Conservation (phyloP, 2,797 vertebrate genomes). For the Fundulus diaphanus region DNA sequence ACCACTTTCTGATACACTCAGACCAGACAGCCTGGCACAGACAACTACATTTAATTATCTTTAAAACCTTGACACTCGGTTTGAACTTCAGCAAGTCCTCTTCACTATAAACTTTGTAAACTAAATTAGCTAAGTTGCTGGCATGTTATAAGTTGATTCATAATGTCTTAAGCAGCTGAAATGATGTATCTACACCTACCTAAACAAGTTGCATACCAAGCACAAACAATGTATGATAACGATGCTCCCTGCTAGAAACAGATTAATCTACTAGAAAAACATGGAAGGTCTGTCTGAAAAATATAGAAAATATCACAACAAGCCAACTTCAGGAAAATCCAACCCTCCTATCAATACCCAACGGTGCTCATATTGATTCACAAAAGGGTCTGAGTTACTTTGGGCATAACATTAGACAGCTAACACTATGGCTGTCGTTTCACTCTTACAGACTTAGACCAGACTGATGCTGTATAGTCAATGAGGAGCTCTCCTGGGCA, state of each 20-base stretch:
- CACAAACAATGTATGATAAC: neutral
- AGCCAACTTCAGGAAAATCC: too few species aligned
- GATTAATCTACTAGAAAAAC: neutral
- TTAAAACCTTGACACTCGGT: neutral
- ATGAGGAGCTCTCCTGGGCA: conserved; percentile 20
- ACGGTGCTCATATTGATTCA: neutral
- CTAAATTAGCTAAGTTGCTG: too few species aligned
- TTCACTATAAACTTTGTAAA: too few species aligned
- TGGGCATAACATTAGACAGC: neutral
- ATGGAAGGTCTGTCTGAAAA: neutral
- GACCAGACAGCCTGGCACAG: neutral
- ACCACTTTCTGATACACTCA: neutral
- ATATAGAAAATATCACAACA: neutral
- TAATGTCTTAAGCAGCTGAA: too few species aligned
- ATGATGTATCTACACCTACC: neutral
- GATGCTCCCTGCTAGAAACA: neutral
- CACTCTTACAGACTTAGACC: conserved; percentile 12
- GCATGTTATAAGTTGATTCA: too few species aligned
- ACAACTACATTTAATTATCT: neutral
- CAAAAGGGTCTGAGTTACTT: neutral
- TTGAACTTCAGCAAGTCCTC: too few species aligned
- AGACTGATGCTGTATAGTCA: conserved; percentile 31
- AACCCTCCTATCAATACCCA: neutral
- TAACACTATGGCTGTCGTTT: neutral
- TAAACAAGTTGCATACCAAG: neutral